A percentile compares a stretch with the other conserved stretches of the same genome.
phyloP scores from a whole-genome alignment of 2,113 vertebrate species.

The Maccullochella peelii region DNA sequence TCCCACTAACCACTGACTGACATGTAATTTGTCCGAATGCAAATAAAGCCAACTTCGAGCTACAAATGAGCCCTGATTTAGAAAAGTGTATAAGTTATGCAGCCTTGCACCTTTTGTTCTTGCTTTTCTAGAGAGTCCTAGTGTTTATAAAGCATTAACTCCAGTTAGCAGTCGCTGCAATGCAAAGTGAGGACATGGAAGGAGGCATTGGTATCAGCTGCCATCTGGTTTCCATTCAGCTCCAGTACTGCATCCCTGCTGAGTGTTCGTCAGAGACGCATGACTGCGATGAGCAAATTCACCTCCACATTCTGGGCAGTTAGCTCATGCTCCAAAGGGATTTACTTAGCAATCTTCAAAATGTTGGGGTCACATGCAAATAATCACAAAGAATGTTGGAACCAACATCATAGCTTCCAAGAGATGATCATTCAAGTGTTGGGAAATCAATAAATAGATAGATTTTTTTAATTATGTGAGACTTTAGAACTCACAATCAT shows the following conservation, averaged over 20 bases:
- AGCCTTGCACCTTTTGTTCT: too few species aligned
- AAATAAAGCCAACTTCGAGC: neutral
- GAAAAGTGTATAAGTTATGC: neutral
- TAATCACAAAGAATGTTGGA: neutral
- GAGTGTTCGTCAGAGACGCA: constrained; percentile 12
- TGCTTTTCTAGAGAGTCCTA: too few species aligned
- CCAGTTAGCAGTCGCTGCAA: neutral
- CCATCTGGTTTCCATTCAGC: constrained; percentile 58
- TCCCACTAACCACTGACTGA: neutral
- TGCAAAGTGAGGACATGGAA: neutral
- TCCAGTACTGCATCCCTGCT: neutral
- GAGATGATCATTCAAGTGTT: neutral
- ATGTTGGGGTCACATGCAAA: neutral
- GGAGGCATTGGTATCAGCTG: neutral
- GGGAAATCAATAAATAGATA: neutral
- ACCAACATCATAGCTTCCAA: neutral
- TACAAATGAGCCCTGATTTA: neutral
- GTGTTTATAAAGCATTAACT: constrained; percentile 9
- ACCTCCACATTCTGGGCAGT: neutral
- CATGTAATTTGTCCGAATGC: neutral
- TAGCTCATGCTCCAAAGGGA: neutral
- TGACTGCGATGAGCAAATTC: neutral
- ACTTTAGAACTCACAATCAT: neutral
- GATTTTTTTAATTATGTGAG: neutral
- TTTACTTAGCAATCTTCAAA: neutral